phyloP scores from a whole-genome alignment of 2,888 invertebrate genomes.

The Spisula solida region DNA sequence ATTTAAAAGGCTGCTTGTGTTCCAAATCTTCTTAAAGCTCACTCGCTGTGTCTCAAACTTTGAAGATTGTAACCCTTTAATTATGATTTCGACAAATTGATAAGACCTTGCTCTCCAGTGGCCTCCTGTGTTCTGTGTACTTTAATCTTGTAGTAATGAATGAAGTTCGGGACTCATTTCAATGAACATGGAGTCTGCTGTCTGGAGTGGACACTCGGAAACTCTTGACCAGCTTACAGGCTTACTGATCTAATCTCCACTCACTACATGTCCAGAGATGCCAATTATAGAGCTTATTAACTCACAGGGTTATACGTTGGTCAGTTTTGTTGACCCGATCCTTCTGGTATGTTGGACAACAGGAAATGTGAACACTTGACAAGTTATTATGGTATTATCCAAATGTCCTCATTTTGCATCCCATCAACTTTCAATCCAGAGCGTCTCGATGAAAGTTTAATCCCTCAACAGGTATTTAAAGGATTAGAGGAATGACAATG shows the following conservation, averaged over 20 bases:
- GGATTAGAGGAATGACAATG: background rate
- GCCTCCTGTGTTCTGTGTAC: background rate
- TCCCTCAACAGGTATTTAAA: background rate
- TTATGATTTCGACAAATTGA: background rate
- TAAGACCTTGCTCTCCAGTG: background rate
- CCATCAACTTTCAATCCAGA: background rate
- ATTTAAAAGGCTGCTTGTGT: too few relatives aligned
- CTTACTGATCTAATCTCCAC: background rate
- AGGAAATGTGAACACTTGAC: slow-evolving; percentile 6
- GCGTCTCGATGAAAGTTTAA: background rate
- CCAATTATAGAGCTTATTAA: slow-evolving; percentile 12
- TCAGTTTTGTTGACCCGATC: background rate
- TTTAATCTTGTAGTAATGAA: slow-evolving; percentile 23
- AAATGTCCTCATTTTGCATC: slow-evolving; percentile 8
- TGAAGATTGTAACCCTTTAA: background rate
- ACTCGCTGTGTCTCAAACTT: too few relatives aligned
- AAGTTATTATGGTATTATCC: background rate
- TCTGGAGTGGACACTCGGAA: slow-evolving; percentile 32
- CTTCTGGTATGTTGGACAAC: background rate
- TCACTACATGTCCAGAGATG: background rate
- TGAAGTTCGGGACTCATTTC: background rate
- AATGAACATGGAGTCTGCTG: slow-evolving; percentile 11
- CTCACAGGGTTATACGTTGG: slow-evolving; percentile 15
- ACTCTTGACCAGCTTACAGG: slow-evolving; percentile 23
- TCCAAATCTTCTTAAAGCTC: too few relatives aligned